Conservation (phyloP, 2,888 invertebrate species). For the Melieria picta region DNA sequence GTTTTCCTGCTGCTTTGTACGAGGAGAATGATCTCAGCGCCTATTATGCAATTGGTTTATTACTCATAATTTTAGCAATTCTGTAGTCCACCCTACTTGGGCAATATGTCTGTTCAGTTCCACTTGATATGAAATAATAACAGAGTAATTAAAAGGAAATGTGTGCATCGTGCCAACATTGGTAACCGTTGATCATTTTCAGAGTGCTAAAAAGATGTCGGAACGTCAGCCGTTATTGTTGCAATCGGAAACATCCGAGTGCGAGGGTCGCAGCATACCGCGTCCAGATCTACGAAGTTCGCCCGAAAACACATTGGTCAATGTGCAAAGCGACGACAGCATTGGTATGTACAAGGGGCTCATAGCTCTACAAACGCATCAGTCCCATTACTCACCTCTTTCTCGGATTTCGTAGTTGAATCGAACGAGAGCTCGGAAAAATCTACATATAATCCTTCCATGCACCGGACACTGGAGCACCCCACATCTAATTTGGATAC, state of each 20-base stretch:
- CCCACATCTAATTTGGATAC: constrained; percentile 85
- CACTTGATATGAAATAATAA: no score
- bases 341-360: constrained; percentile 51
- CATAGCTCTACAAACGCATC: constrained; percentile 5
- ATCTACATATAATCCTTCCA: constrained; percentile 70
- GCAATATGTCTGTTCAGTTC: no score
- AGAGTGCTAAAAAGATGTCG: constrained; percentile 67
- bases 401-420: constrained; percentile 38
- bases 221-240: constrained; percentile 78
- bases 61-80: no score
- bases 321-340: constrained; percentile 63
- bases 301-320: constrained; percentile 65
- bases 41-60: no score
- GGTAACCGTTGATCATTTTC: no score
- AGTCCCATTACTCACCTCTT: neutral
- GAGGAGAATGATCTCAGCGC: no score
- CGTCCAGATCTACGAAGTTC: constrained; percentile 65
- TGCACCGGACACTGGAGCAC: constrained; percentile 77
- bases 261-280: constrained; percentile 50
- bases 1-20: no score
- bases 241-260: constrained; percentile 52
- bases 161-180: no score
- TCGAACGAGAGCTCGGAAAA: constrained; percentile 48
- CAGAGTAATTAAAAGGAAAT: no score
- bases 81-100: no score